Conservation (phyloP, 1,140 invertebrate genomes). For the Scaptomyza graminum region DNA sequence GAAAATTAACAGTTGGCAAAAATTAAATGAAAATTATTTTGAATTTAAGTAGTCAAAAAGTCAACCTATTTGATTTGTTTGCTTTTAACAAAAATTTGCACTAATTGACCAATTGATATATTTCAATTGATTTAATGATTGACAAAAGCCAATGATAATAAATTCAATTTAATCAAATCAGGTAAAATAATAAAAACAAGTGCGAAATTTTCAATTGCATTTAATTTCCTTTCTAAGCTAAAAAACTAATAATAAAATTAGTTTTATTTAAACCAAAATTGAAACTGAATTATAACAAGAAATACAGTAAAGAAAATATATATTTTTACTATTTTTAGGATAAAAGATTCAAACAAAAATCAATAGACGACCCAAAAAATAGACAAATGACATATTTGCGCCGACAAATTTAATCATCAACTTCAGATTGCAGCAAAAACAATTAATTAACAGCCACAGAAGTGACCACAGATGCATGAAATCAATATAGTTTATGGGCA, state of each 20-base stretch:
- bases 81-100: background rate
- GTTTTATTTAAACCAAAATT: background rate
- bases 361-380: too few relatives aligned
- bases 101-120: conserved; percentile 1
- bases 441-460: conserved; percentile 46
- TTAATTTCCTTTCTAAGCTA: background rate
- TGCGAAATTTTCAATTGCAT: background rate
- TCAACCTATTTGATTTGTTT: too few relatives aligned
- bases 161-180: too few relatives aligned
- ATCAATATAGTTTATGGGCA: conserved; percentile 49
- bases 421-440: conserved; percentile 14
- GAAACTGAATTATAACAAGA: too few relatives aligned
- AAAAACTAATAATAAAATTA: background rate
- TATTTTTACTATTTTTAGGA: too few relatives aligned
- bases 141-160: background rate
- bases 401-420: conserved; percentile 19
- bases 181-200: background rate
- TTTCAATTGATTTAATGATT: background rate
- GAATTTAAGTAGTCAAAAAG: too few relatives aligned
- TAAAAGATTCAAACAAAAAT: too few relatives aligned
- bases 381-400: conserved; percentile 2
- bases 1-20: conserved; percentile 14
- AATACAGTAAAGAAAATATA: background rate
- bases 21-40: conserved; percentile 20
- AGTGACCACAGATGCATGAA: conserved; percentile 27